Conservation (phyloP, 2,888 invertebrate genomes). For the Microchrysa polita region DNA sequence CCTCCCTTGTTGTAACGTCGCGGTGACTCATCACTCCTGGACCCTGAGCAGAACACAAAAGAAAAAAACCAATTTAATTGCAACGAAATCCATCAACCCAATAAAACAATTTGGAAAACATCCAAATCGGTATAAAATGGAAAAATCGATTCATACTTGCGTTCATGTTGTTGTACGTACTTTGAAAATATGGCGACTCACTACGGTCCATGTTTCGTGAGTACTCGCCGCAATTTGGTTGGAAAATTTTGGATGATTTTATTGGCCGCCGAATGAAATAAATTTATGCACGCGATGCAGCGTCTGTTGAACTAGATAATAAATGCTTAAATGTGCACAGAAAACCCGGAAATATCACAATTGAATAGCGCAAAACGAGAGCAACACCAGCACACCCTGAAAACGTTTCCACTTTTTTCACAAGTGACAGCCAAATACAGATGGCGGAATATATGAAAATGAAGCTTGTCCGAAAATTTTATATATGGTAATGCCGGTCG, state of each 20-base stretch:
- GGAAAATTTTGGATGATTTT: conserved; percentile 4
- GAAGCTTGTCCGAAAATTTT: no score
- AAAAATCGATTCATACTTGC: conserved; percentile 6
- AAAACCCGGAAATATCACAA: background rate
- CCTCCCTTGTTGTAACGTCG: conserved; percentile 52
- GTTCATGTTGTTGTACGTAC: no score
- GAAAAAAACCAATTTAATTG: no score
- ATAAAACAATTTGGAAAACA: background rate
- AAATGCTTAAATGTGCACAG: background rate
- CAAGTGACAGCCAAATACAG: no score
- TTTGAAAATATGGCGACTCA: conserved; percentile 24
- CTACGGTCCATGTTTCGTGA: conserved; percentile 26
- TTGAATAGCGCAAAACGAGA: no score
- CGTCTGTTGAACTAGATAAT: no score
- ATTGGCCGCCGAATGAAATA: background rate
- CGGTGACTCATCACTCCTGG: conserved; percentile 54
- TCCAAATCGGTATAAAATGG: background rate
- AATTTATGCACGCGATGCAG: no score
- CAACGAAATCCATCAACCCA: no score
- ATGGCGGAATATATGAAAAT: no score
- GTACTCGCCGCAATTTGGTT: conserved; percentile 13
- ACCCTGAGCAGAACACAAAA: conserved; percentile 46
- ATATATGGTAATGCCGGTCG: no score
- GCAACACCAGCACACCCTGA: no score
- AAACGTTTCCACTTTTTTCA: no score